Percentiles rank a stretch among this genome's conserved stretches.
Evolutionary conservation across 2,797 vertebrate genomes (phyloP).

Genomic region (Parauchenoglanis ngamensis): DNA sequence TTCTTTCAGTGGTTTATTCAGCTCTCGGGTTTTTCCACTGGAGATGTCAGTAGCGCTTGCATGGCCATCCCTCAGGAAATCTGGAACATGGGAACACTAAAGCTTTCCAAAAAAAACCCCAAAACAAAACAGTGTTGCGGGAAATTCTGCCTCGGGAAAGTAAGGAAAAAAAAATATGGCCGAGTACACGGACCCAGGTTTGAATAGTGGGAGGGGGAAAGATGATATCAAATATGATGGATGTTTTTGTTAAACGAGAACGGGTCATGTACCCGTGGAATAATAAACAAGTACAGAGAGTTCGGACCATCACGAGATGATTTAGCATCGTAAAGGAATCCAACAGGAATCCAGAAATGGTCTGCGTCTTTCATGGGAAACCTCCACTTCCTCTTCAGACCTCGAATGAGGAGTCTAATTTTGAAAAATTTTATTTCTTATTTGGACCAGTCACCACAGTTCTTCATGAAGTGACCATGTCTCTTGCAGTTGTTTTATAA

Average conservation of each 20-base stretch:
- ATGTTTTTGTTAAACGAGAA: background rate
- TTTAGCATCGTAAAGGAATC: background rate
- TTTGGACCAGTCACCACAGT: no score
- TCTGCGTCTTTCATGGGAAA: background rate
- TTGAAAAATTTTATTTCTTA: background rate
- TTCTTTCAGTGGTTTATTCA: conserved; percentile 20
- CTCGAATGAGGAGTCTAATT: no score
- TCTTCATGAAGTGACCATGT: background rate
- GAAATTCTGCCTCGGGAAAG: background rate
- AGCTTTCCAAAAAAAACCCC: background rate
- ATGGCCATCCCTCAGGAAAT: conserved; percentile 7
- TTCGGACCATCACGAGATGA: background rate
- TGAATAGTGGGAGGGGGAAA: background rate
- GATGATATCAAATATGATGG: background rate
- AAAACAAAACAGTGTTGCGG: background rate
- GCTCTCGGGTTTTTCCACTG: conserved; percentile 15
- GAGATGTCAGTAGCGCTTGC: background rate
- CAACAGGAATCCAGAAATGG: background rate
- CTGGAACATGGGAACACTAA: conserved; percentile 21
- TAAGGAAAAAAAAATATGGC: background rate
- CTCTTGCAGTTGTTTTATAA: background rate
- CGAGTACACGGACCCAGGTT: background rate
- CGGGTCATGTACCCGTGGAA: background rate
- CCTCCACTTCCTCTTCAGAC: background rate
- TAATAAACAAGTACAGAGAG: conserved; percentile 17